These are phyloP conservation scores for Rhegmatorhina hoffmannsi DNA, from an alignment of 2,113 vertebrate species.

Conservation along the genomic window DNA sequence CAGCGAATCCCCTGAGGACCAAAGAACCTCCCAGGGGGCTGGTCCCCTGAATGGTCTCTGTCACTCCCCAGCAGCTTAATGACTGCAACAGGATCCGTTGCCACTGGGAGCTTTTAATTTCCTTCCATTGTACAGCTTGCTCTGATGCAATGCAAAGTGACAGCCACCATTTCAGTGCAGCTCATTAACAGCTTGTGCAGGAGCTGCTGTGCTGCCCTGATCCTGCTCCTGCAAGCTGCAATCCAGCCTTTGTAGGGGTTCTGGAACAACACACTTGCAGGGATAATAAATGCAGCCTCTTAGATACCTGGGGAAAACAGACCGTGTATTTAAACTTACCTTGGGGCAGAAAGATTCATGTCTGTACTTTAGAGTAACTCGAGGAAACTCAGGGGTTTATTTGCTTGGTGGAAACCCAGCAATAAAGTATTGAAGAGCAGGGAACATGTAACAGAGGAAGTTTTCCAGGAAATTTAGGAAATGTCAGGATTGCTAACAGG, in stretches of 20 bases:
- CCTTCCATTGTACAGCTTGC: constrained; percentile 75
- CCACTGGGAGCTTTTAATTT: constrained; percentile 85
- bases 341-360: neutral
- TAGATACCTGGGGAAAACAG: neutral
- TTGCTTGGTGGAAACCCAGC: neutral
- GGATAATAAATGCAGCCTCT: constrained; percentile 10
- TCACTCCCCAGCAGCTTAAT: constrained; percentile 76
- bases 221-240: neutral
- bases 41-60: constrained; percentile 78
- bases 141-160: constrained; percentile 76
- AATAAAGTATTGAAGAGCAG: neutral
- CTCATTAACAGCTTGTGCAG: constrained; percentile 74
- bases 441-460: neutral
- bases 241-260: constrained; percentile 31
- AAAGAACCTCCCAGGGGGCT: constrained; percentile 65
- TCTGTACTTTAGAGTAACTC: neutral
- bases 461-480: neutral
- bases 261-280: neutral
- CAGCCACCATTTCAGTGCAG: constrained; percentile 72
- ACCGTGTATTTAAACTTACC: constrained; percentile 14
- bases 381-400: constrained; percentile 3
- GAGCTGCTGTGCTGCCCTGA: neutral
- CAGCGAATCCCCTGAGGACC: constrained; percentile 73
- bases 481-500: neutral
- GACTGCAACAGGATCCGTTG: constrained; percentile 79